A percentile compares a stretch with the other conserved stretches of the same genome.
These are phyloP conservation scores for Adoxophyes honmai DNA, from an alignment of 1,140 invertebrate species.

Conservation along the genomic window DNA sequence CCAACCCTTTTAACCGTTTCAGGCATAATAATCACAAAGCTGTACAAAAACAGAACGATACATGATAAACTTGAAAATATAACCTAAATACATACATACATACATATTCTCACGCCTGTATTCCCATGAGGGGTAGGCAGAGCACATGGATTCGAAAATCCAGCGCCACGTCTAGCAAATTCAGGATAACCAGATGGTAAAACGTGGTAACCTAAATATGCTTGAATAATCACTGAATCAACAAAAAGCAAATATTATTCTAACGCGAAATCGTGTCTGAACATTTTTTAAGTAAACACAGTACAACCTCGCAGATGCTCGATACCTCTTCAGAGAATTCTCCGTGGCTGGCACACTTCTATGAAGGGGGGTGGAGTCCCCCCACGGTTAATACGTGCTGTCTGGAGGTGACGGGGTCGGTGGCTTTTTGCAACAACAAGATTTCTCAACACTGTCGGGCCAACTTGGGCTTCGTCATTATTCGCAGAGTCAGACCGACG, in stretches of 20 bases:
- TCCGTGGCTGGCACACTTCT: slow-evolving; percentile 33
- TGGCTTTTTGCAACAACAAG: slow-evolving; percentile 45
- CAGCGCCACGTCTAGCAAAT: too few species aligned
- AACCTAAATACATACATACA: too few species aligned
- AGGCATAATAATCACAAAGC: too few species aligned
- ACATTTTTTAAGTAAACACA: slow-evolving; percentile 1
- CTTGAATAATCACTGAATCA: not conserved
- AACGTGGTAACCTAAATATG: not conserved
- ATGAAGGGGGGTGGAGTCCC: slow-evolving; percentile 20
- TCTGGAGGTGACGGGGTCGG: slow-evolving; percentile 45
- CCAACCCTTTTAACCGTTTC: too few species aligned
- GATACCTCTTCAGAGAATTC: slow-evolving; percentile 7
- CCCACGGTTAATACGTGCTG: slow-evolving; percentile 31
- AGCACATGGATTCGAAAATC: too few species aligned
- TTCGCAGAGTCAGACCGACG: not conserved
- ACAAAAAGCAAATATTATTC: not conserved
- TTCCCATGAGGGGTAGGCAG: too few species aligned
- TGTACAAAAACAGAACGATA: too few species aligned
- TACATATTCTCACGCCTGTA: too few species aligned
- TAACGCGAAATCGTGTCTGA: not conserved
- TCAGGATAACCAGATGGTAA: not conserved
- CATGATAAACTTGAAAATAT: too few species aligned
- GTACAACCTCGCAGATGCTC: not conserved
- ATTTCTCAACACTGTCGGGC: slow-evolving; percentile 36
- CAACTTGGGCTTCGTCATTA: slow-evolving; percentile 10